Base-by-base conservation (phyloP, 2,888 invertebrate genomes). In the Dorcus parallelipipedus region DNA sequence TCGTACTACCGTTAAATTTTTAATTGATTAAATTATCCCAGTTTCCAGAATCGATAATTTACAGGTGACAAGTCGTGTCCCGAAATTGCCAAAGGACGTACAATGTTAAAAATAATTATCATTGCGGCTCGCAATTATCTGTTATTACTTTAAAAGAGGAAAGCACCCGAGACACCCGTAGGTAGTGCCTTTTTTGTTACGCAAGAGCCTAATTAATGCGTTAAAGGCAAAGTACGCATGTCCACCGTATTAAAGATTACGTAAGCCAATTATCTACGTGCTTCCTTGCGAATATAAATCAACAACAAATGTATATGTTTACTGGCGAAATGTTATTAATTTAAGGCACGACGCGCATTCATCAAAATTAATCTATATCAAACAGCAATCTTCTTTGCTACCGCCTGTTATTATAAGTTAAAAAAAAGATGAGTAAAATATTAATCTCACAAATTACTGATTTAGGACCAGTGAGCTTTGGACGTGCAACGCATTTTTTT, bases 341-440 rank as follows among this genome's bases (percentile, higher is more conserved):
- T 33, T 33, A 6, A 33, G 26, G 6, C 26, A 33, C 26, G 26
- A 33, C 26, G 26, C 26, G 26, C 26, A 33, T 63, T 59, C 62
- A 63, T 63, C 61, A 62, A 63, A 63, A 58, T 60, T 62, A 63
- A 65, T 65, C 62, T 58, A 59, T 49, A 59, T 61, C 59, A 55
- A 56, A 63, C 58, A 65, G 41, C 58, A 49, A 57, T 58, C 49
- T 45, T 42, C 47, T 38, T 45, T 48, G 60, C 60, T 61, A 58
- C 61, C 59, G 60, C 53, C 58, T 51, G 33, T 10, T 48, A 53
- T 57, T 54, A 51, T 42, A 33, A 38, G 26, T 26, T 6, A 43
- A 48, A 49, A 61, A 47, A 33, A 33, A 33, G 26, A 33, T 5
- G 7, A 33, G 26, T 38, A 50, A 59, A 52, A 43, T 55, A 60